phyloP scores from a whole-genome alignment of 64 coral and sea anemone genomes.

The Porites australiensis region DNA sequence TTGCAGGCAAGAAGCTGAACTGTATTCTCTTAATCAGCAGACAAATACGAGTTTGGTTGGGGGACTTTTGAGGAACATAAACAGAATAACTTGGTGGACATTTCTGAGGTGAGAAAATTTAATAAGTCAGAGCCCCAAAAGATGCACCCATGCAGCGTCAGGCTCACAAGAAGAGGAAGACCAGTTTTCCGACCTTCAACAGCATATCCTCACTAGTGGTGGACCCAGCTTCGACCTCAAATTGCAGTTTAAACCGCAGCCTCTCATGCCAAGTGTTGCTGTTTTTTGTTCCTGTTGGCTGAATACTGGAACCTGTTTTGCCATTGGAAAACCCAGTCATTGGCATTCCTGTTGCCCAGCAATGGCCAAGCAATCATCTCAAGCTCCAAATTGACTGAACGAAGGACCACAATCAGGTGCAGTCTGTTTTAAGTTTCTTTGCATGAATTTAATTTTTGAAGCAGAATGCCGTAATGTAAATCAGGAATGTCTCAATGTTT shows the following conservation, averaged over 20 bases:
- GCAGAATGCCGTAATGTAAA: background rate
- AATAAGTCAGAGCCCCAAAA: background rate
- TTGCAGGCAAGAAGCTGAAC: background rate
- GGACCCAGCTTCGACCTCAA: background rate
- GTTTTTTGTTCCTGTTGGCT: background rate
- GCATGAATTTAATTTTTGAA: background rate
- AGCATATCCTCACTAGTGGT: background rate
- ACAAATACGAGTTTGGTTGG: slow-evolving; percentile 26
- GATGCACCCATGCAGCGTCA: background rate
- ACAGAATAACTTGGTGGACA: background rate
- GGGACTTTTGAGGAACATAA: background rate
- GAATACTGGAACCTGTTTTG: background rate
- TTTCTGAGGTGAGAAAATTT: too few relatives aligned
- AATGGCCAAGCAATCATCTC: background rate
- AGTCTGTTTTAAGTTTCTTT: background rate
- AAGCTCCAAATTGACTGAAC: background rate
- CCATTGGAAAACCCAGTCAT: background rate
- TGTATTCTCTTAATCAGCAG: background rate
- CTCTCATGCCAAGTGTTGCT: background rate
- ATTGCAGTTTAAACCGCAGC: background rate
- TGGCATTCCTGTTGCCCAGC: background rate
- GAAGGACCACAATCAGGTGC: background rate
- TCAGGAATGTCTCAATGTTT: background rate
- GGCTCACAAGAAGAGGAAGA: too few relatives aligned
- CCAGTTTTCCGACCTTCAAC: background rate